Percentiles rank a stretch among this genome's conserved stretches.
phyloP scores from a whole-genome alignment of 2,888 invertebrate species.

The Pterobdella sp. region DNA sequence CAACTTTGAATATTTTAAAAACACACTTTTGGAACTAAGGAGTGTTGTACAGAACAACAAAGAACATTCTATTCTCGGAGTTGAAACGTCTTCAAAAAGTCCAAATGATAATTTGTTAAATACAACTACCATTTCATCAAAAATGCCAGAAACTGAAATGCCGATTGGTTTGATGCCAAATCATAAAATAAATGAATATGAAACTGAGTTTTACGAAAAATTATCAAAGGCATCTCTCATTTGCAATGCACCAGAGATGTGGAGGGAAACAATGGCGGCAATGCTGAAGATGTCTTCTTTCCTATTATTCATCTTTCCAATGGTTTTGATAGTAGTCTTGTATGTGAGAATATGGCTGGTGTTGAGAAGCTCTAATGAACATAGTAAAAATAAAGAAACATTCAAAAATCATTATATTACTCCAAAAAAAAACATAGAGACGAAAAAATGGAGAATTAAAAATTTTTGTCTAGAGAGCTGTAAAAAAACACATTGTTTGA shows the following conservation, averaged over 20 bases:
- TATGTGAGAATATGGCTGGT: constrained; percentile 55
- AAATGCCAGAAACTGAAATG: background rate
- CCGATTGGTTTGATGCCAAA: background rate
- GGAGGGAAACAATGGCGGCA: constrained; percentile 41
- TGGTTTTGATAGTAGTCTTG: constrained; percentile 66
- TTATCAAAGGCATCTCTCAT: constrained; percentile 41
- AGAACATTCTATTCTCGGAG: background rate
- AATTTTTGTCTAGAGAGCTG: too few species aligned
- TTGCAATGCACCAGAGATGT: constrained; percentile 44
- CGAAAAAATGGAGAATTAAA: too few species aligned
- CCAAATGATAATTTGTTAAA: background rate
- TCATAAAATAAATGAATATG: background rate
- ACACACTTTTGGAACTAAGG: background rate
- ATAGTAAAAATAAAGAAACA: background rate
- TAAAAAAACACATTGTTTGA: background rate
- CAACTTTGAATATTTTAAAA: background rate
- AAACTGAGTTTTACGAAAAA: background rate
- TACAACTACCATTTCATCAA: background rate
- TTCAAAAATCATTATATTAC: too few species aligned
- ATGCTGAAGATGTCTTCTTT: constrained; percentile 72
- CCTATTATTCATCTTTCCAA: constrained; percentile 71
- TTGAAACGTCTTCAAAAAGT: background rate
- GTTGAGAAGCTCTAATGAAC: constrained; percentile 39
- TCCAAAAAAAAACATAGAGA: too few species aligned
- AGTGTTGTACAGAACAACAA: background rate